Evolutionary conservation across 2,888 invertebrate species (phyloP).

Genomic region (Nomada fucata): DNA sequence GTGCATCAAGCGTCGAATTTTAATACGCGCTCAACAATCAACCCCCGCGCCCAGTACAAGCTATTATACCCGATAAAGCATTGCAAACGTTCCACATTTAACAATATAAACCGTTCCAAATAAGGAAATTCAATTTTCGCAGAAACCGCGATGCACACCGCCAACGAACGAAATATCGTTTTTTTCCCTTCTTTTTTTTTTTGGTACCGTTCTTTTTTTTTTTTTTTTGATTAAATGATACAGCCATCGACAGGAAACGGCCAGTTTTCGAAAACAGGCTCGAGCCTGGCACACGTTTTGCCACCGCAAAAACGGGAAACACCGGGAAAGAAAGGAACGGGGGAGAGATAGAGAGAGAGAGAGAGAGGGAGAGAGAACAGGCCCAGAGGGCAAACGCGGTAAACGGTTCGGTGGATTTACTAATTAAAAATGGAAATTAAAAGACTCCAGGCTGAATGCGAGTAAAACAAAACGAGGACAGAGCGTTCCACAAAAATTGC

Average conservation of each 20-base stretch:
- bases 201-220: slow-evolving; percentile 28
- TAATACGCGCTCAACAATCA: background rate
- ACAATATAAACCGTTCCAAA: slow-evolving; percentile 3
- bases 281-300: slow-evolving; percentile 39
- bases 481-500: slow-evolving; percentile 35
- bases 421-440: slow-evolving; percentile 73
- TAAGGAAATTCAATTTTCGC: slow-evolving; percentile 45
- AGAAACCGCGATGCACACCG: slow-evolving; percentile 21
- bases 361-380: slow-evolving; percentile 33
- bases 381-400: slow-evolving; percentile 47
- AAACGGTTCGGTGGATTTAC: slow-evolving; percentile 70
- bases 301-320: slow-evolving; percentile 43
- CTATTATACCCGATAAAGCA: background rate
- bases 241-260: slow-evolving; percentile 38
- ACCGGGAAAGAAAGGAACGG: slow-evolving; percentile 21
- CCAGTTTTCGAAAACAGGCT: slow-evolving; percentile 52
- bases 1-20: too few relatives aligned
- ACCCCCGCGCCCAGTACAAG: background rate
- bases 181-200: slow-evolving; percentile 32
- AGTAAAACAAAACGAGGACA: slow-evolving; percentile 27
- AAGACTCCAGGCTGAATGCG: slow-evolving; percentile 44
- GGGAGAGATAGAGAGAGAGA: background rate
- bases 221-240: slow-evolving; percentile 55
- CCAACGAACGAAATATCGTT: slow-evolving; percentile 6
- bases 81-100: slow-evolving; percentile 1